Evolutionary conservation across 2,113 vertebrate genomes (phyloP), one percentile per base, ranked within the genome.

Genomic region (Eupsittula cactorum): DNA sequence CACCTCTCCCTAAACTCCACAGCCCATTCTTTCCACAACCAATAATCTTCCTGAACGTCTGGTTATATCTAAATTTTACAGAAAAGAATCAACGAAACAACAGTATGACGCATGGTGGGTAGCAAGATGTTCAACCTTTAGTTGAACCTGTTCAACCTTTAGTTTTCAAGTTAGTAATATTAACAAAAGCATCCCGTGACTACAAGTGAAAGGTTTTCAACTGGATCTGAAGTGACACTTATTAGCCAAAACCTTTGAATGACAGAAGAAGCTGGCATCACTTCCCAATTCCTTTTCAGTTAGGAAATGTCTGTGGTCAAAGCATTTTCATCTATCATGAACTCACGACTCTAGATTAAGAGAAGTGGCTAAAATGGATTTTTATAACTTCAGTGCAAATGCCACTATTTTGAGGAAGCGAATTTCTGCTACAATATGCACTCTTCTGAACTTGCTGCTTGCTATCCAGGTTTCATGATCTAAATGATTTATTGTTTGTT

Each of bases 301-400:
- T 91, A 49, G 31, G 80, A 96, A 94, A 95, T 79, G 49, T 94
- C 92, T 94, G 92, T 93, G 93, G 92, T 93, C 70, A 93, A 52
- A 76, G 31, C 16, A 41, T 95, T 95, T 93, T 90, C 69, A 92
- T 95, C 55, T 84, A 52, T 75, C 12, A 0, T 83, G 76, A 94
- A 75, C 73, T 41, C 35, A 86, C 80, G 74, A 73, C 73, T 64
- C 29, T 79, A 82, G 82, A 63, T 82, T 85, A 95, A 89, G 91
- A 87, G 95, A 97, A 96, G 95, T 95, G 95, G 88, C 73, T 92
- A 82, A 91, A 92, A 76, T 53, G 95, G 86, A 95, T 86, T 96
- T 96, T 95, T 96, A 84, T 65, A 95, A 37, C 71, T 96, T 70
- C 62, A 75, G 47, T 44, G 17, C 39, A 95, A 94, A 96, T 88